Percentiles rank a stretch among this genome's conserved stretches.
Evolutionary conservation across 1,140 invertebrate genomes (phyloP).

Genomic region (Pseudachorutes palmiensis): DNA sequence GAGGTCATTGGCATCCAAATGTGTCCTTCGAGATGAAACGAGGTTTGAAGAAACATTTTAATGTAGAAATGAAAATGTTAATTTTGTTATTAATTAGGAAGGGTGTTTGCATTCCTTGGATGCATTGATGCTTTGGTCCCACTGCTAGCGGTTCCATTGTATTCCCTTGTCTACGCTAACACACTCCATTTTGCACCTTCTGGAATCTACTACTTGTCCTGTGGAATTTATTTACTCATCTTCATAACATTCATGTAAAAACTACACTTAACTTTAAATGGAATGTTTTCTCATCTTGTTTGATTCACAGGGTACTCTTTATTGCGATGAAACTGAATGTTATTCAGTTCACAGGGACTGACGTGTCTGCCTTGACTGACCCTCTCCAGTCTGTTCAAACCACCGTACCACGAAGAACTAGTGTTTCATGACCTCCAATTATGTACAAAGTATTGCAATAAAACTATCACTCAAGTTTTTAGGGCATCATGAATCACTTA

Average conservation of each 20-base stretch:
- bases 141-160: slow-evolving; percentile 33
- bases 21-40: slow-evolving; percentile 34
- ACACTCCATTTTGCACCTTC: slow-evolving; percentile 29
- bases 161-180: slow-evolving; percentile 32
- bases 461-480: no score
- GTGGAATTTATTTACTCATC: slow-evolving; percentile 24
- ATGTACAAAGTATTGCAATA: no score
- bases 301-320: slow-evolving; percentile 25
- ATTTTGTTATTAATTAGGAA: not conserved
- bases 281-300: not conserved
- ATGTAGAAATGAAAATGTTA: not conserved
- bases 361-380: slow-evolving; percentile 21
- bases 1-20: slow-evolving; percentile 36
- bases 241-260: slow-evolving; percentile 33
- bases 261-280: not conserved
- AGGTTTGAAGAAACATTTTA: slow-evolving; percentile 13
- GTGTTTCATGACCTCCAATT: slow-evolving; percentile 30
- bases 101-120: slow-evolving; percentile 36
- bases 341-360: slow-evolving; percentile 30
- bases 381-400: slow-evolving; percentile 14
- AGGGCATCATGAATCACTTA: no score
- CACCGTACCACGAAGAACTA: slow-evolving; percentile 19
- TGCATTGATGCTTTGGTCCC: slow-evolving; percentile 38
- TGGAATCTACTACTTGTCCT: slow-evolving; percentile 32
- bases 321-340: slow-evolving; percentile 25